phyloP scores from a whole-genome alignment of 2,888 invertebrate species.

The Nomada fabriciana region DNA sequence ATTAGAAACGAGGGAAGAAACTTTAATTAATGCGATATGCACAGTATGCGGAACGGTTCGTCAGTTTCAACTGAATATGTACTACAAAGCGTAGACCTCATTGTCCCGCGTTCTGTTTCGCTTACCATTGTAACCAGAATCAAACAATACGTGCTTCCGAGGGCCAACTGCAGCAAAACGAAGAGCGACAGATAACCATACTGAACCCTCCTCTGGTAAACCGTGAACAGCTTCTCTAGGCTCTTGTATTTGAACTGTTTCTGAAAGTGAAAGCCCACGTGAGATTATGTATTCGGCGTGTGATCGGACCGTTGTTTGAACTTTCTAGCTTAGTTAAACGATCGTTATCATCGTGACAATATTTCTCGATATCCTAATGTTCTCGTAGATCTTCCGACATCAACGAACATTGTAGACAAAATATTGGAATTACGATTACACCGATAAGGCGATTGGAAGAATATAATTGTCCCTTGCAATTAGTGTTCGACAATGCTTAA shows the following conservation, averaged over 20 bases:
- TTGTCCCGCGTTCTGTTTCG: constrained; percentile 40
- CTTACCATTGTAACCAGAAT: constrained; percentile 86
- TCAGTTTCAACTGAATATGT: background rate
- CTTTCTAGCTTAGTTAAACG: constrained; percentile 39
- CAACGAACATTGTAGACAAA: background rate
- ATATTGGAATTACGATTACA: background rate
- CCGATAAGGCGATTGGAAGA: background rate
- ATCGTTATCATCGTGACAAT: background rate
- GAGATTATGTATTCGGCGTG: constrained; percentile 53
- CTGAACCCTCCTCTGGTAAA: constrained; percentile 91
- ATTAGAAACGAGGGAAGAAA: constrained; percentile 5
- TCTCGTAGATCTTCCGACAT: background rate
- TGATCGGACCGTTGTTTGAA: constrained; percentile 38
- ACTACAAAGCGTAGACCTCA: background rate
- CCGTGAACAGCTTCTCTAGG: constrained; percentile 90
- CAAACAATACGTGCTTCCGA: constrained; percentile 88
- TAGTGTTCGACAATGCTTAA: background rate
- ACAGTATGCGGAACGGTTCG: background rate
- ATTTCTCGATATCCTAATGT: constrained; percentile 14
- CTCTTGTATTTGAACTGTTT: constrained; percentile 91
- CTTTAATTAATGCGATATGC: constrained; percentile 6
- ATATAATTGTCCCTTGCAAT: background rate
- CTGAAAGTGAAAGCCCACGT: constrained; percentile 84
- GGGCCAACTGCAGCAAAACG: constrained; percentile 88
- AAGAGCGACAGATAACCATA: constrained; percentile 92